A percentile compares a stretch with the other conserved stretches of the same genome.
Conservation (phyloP, 1,140 invertebrate species). For the Polypedilum vanderplanki region DNA sequence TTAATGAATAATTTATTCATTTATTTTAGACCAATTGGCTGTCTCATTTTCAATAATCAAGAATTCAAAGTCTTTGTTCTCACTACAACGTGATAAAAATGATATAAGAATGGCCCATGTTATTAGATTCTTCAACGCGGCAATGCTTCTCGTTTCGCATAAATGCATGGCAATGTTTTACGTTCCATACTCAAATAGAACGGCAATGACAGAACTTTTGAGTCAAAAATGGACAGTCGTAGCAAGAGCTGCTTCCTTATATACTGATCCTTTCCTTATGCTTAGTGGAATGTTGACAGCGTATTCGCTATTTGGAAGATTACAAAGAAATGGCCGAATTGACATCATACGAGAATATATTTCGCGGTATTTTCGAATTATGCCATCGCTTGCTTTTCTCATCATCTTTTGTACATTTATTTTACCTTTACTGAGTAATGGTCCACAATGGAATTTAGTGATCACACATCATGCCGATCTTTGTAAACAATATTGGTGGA, state of each 20-base stretch:
- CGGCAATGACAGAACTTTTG: conserved; percentile 49
- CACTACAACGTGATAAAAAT: conserved; percentile 33
- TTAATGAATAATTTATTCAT: not conserved
- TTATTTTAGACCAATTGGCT: not conserved
- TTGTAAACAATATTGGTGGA: conserved; percentile 56
- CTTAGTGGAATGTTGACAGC: conserved; percentile 58
- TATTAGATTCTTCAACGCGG: conserved; percentile 53
- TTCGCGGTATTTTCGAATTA: conserved; percentile 51
- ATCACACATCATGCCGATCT: conserved; percentile 55
- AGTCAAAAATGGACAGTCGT: conserved; percentile 56
- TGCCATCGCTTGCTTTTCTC: conserved; percentile 54
- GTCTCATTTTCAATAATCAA: conserved; percentile 25
- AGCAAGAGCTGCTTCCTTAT: conserved; percentile 55
- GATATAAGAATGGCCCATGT: conserved; percentile 56
- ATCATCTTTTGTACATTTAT: conserved; percentile 59
- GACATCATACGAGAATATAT: conserved; percentile 54
- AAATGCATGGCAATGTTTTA: conserved; percentile 62
- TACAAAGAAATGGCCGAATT: conserved; percentile 49
- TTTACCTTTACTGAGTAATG: conserved; percentile 52
- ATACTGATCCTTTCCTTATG: conserved; percentile 61
- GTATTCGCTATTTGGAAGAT: conserved; percentile 52
- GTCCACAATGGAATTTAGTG: conserved; percentile 59
- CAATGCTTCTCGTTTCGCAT: conserved; percentile 54
- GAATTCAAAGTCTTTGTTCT: not conserved
- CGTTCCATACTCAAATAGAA: conserved; percentile 55